Conservation (phyloP, 2,888 invertebrate genomes). For the Agriotes lineatus region DNA sequence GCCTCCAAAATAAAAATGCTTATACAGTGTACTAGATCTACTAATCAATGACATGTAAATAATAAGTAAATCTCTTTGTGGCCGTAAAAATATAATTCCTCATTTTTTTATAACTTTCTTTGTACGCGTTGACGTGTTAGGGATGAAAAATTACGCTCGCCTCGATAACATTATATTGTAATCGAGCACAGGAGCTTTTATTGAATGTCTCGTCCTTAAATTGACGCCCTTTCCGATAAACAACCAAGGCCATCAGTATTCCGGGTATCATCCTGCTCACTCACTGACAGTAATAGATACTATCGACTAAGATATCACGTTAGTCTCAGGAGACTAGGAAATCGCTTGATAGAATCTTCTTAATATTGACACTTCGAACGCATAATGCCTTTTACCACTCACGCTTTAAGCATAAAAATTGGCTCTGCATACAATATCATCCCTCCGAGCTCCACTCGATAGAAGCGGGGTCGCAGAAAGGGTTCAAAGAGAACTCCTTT, state of each 20-base stretch:
- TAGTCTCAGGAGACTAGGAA: constrained; percentile 36
- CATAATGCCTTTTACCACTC: constrained; percentile 47
- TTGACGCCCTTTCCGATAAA: constrained; percentile 18
- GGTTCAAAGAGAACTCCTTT: constrained; percentile 31
- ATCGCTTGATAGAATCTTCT: constrained; percentile 47
- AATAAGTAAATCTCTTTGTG: too few species aligned
- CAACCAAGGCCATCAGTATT: constrained; percentile 33
- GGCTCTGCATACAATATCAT: constrained; percentile 42
- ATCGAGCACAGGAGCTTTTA: not conserved
- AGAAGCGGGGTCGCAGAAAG: constrained; percentile 26
- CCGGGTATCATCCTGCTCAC: constrained; percentile 27
- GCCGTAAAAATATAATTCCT: too few species aligned
- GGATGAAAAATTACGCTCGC: not conserved
- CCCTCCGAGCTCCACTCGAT: constrained; percentile 29
- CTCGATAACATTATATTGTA: not conserved
- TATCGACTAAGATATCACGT: constrained; percentile 44
- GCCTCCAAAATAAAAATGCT: too few species aligned
- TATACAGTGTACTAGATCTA: too few species aligned
- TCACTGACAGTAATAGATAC: constrained; percentile 41
- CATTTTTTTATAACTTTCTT: too few species aligned
- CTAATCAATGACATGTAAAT: too few species aligned
- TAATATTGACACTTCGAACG: constrained; percentile 47
- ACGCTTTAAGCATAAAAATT: constrained; percentile 47
- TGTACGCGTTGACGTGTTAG: not conserved
- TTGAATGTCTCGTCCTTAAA: constrained; percentile 17